A percentile compares a stretch with the other conserved stretches of the same genome.
Evolutionary conservation across 53 echinoderm and acorn worm genomes (phyloP).

Genomic region (Echinarachnius parma): DNA sequence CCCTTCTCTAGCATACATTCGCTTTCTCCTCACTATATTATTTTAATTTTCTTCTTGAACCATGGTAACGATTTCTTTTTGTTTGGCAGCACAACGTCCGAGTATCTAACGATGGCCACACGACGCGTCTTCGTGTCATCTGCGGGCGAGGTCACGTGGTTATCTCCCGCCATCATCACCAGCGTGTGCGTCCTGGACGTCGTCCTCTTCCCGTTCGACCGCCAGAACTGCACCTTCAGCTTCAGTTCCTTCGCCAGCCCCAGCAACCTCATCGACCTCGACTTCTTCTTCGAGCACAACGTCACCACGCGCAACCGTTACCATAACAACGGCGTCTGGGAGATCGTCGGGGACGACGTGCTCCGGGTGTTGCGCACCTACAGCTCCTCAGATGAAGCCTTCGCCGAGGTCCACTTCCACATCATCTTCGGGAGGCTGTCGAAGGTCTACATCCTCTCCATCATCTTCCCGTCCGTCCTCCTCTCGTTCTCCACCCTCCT

Average conservation of each 20-base stretch:
- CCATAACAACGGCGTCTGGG: conserved; percentile 48
- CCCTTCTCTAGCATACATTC: too few relatives aligned
- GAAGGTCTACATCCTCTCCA: conserved; percentile 42
- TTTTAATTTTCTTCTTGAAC: too few relatives aligned
- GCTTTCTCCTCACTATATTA: too few relatives aligned
- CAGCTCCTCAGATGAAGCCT: conserved; percentile 35
- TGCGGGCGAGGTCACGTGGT: conserved; percentile 35
- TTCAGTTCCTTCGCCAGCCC: conserved; percentile 35
- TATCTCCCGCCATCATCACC: conserved; percentile 41
- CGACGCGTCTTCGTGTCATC: background rate
- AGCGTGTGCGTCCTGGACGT: conserved; percentile 46
- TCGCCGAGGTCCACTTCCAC: conserved; percentile 29
- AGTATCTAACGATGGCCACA: background rate
- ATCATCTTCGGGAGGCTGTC: conserved; percentile 37
- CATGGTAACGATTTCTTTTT: background rate
- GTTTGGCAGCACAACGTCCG: background rate
- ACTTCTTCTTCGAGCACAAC: conserved; percentile 26
- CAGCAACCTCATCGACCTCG: background rate
- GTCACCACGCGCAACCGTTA: conserved; percentile 7
- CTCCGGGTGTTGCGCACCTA: conserved; percentile 14
- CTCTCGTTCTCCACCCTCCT: conserved; percentile 43
- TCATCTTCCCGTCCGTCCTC: conserved; percentile 54
- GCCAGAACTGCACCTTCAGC: conserved; percentile 38
- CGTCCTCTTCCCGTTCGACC: conserved; percentile 52
- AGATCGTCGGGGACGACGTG: conserved; percentile 8